Conservation (phyloP, 2,888 invertebrate species). For the Carcina quercana region DNA sequence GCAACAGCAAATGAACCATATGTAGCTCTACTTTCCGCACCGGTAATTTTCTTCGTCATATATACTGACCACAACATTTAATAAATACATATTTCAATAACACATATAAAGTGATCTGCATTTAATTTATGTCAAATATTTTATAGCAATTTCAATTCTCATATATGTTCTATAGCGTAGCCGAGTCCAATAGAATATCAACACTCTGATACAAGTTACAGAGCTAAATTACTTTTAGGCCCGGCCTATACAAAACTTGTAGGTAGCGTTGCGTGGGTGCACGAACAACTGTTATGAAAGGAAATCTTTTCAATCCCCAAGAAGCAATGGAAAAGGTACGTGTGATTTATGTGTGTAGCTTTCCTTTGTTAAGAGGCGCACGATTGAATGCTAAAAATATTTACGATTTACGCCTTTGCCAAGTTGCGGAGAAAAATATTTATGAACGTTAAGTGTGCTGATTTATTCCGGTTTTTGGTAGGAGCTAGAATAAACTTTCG, state of each 20-base stretch:
- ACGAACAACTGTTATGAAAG: slow-evolving; percentile 46
- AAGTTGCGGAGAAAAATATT: slow-evolving; percentile 17
- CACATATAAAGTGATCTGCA: too few relatives aligned
- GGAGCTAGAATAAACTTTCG: too few relatives aligned
- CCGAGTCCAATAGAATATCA: not conserved
- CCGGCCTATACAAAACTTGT: slow-evolving; percentile 37
- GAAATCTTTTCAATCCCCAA: slow-evolving; percentile 46
- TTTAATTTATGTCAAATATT: too few relatives aligned
- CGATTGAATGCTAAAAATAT: slow-evolving; percentile 38
- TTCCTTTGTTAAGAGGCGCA: slow-evolving; percentile 42
- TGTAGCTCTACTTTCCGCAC: too few relatives aligned
- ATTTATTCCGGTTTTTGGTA: slow-evolving; percentile 10
- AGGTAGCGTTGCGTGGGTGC: slow-evolving; percentile 42
- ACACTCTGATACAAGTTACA: slow-evolving; percentile 14
- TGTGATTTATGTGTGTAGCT: slow-evolving; percentile 52
- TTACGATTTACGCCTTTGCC: slow-evolving; percentile 15
- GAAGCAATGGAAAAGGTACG: slow-evolving; percentile 44
- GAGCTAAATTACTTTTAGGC: slow-evolving; percentile 30
- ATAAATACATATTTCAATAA: too few relatives aligned
- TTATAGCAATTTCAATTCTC: too few relatives aligned
- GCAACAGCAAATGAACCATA: too few relatives aligned
- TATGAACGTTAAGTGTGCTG: slow-evolving; percentile 12
- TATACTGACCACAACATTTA: too few relatives aligned
- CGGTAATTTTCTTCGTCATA: too few relatives aligned
- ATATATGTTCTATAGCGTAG: not conserved